These are phyloP conservation scores for Zeugodacus cucurbitae DNA, from an alignment of 1,140 invertebrate genomes.

Conservation along the genomic window DNA sequence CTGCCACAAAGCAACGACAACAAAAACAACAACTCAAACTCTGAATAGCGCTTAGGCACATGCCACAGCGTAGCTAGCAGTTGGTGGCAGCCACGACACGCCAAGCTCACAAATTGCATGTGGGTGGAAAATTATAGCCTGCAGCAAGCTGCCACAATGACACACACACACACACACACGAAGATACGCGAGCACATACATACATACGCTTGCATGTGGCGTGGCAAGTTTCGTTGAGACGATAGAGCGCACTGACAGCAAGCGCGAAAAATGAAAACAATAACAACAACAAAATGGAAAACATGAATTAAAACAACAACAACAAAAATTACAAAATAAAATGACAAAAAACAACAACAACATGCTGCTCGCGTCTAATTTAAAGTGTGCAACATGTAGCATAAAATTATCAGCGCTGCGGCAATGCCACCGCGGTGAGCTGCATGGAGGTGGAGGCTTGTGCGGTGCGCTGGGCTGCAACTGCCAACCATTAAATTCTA, in stretches of 20 bases:
- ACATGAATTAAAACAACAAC: neutral
- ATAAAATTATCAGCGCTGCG: neutral
- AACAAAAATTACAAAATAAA: neutral
- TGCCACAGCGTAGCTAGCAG: neutral
- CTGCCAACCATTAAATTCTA: slow-evolving; percentile 13
- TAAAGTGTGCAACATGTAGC: slow-evolving; percentile 13
- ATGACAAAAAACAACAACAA: neutral
- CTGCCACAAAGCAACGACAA: neutral
- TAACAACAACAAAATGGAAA: neutral
- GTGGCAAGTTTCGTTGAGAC: neutral
- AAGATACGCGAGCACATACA: too few species aligned
- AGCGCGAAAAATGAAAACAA: neutral
- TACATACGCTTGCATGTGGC: too few species aligned
- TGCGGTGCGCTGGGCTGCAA: neutral
- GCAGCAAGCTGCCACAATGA: neutral
- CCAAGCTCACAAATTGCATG: neutral
- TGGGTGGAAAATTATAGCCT: slow-evolving; percentile 25
- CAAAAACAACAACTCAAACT: neutral
- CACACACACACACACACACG: neutral
- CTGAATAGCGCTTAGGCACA: neutral
- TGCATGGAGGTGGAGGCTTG: too few species aligned
- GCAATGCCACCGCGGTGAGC: neutral
- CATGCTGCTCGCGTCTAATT: neutral
- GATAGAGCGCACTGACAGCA: neutral
- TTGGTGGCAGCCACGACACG: neutral